Conservation (phyloP, 2,888 invertebrate species). For the Platycheirus albimanus region DNA sequence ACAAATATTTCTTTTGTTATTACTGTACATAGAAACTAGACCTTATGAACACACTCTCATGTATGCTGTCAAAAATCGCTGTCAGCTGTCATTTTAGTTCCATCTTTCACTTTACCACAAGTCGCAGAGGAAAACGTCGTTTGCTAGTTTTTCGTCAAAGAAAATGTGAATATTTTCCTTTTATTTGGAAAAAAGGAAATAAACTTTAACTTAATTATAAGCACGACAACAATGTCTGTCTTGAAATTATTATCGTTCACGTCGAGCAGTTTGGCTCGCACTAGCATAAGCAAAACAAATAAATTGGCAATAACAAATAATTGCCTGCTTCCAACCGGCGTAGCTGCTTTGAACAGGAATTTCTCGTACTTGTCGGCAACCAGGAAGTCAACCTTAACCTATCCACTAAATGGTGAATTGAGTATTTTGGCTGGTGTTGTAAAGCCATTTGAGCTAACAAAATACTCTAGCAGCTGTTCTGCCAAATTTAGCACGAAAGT, state of each 20-base stretch:
- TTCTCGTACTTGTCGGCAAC: conserved; percentile 17
- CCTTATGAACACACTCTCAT: background rate
- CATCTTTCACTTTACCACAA: conserved; percentile 3
- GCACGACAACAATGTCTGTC: too few relatives aligned
- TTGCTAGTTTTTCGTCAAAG: conserved; percentile 27
- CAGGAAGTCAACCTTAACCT: conserved; percentile 50
- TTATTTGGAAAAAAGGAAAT: conserved; percentile 1
- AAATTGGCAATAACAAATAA: conserved; percentile 10
- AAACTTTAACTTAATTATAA: too few relatives aligned
- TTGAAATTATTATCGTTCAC: conserved; percentile 51
- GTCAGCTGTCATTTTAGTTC: background rate
- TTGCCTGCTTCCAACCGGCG: conserved; percentile 45
- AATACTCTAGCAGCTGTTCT: background rate
- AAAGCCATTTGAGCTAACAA: conserved; percentile 19
- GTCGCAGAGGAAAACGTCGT: conserved; percentile 3
- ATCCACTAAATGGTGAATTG: conserved; percentile 42
- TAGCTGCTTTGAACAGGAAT: conserved; percentile 24
- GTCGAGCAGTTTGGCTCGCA: conserved; percentile 35
- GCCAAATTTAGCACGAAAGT: conserved; percentile 39
- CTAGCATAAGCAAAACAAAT: conserved; percentile 28
- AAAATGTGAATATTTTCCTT: conserved; percentile 42
- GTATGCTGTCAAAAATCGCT: background rate
- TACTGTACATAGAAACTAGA: background rate
- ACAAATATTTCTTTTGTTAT: background rate
- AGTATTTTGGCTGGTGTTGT: background rate